Base-by-base conservation (phyloP, 2,797 vertebrate species). In the Coreius guichenoti region DNA sequence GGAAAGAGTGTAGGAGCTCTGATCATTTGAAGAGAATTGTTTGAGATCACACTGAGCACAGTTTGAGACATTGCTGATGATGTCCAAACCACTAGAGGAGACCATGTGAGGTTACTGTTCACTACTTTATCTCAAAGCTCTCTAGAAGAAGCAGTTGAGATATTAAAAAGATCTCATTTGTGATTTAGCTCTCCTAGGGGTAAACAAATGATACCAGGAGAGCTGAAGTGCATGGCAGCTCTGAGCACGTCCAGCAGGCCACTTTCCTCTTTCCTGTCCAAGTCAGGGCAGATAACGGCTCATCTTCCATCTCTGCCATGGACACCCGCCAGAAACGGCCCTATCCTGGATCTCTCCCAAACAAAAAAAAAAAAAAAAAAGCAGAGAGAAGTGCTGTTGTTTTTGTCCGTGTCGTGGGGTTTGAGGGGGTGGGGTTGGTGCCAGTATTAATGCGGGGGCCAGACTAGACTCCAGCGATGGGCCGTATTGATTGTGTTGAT, bases 401-500 rank as follows among this genome's bases (percentile, higher is more conserved):
- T 87, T 87, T 79, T 85, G 79, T 74, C 16, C 26, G 16, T 49
- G 68, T 72, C 54, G 68, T 82, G 74, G 63, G n/a, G 56, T 85
- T 23, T 77, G 63, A 80, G 82, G 83, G 87, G 80, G 86, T 63
- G 82, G 43, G 83, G 83, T 70, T 75, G 85, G 82, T 97, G 96
- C 96, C 96, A 95, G 96, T 93, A 96, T 97, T 98, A 98, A 98
- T 96, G 96, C 96, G 94, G 95, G 93, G 96, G 95, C 96, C 96
- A 97, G 97, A 97, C 97, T 94, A 97, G 97, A 98, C 98, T 97
- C 93, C 96, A 94, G 96, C 96, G 96, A 98, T 97, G 96, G 96
- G 97, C 93, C 68, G 95, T 93, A 99, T 99, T 97, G 98, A 99
- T 99, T 96, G 96, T 94, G 93, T 92, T 95, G 96, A 97, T 99